Percentiles rank a stretch among this genome's conserved stretches.
Evolutionary conservation across 2,888 invertebrate genomes (phyloP).

Genomic region (Drosophila borborema): DNA sequence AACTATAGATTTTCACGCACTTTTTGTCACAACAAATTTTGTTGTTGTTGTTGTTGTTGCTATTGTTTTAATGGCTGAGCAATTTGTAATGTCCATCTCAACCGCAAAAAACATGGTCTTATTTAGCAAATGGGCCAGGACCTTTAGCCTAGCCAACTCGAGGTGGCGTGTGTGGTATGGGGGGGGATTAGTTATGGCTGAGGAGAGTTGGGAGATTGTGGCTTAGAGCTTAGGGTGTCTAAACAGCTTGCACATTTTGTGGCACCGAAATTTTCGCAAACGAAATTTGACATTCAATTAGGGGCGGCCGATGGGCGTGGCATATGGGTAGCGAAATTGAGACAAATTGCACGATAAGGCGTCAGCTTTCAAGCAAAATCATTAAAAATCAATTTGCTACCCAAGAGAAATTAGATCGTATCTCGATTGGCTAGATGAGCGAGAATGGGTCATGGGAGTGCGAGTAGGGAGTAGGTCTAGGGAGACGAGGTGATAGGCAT

Average conservation of each 20-base stretch:
- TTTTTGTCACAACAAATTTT: constrained; percentile 50
- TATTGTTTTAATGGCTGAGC: constrained; percentile 48
- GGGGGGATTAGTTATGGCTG: too few species aligned
- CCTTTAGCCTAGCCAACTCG: background rate
- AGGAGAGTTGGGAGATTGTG: too few species aligned
- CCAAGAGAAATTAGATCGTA: constrained; percentile 10
- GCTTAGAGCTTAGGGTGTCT: background rate
- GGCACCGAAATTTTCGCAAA: constrained; percentile 14
- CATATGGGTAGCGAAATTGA: constrained; percentile 7
- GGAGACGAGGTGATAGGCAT: background rate
- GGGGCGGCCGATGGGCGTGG: constrained; percentile 1
- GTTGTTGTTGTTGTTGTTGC: constrained; percentile 20
- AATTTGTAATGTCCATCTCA: constrained; percentile 51
- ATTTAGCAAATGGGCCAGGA: constrained; percentile 44
- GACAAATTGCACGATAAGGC: constrained; percentile 32
- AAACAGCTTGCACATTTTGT: constrained; percentile 19
- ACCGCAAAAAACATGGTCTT: constrained; percentile 45
- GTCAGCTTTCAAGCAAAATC: constrained; percentile 33
- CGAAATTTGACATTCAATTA: constrained; percentile 23
- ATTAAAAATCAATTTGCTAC: constrained; percentile 45
- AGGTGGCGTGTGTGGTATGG: background rate
- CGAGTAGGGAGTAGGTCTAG: background rate
- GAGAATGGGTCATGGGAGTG: too few species aligned
- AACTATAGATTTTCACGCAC: constrained; percentile 62
- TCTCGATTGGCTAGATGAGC: background rate